Evolutionary conservation across 2,113 vertebrate species (phyloP).

Genomic region (Syngnathus scovelli): DNA sequence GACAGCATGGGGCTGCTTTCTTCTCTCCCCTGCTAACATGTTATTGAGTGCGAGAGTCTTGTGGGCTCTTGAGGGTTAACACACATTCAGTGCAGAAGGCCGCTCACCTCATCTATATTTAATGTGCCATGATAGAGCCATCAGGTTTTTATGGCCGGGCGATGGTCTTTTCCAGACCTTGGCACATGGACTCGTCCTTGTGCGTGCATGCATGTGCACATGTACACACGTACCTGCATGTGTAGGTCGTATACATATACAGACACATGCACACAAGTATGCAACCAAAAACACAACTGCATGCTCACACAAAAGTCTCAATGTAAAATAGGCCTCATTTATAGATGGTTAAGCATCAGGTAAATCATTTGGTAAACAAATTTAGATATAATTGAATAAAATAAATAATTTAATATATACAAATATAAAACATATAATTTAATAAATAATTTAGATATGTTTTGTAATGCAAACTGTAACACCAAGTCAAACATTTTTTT

Average conservation of each 20-base stretch:
- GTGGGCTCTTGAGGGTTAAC: constrained; percentile 10
- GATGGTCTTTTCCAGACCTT: constrained; percentile 32
- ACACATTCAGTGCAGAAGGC: constrained; percentile 4
- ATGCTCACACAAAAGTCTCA: not conserved
- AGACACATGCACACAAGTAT: not conserved
- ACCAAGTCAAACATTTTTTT: no score
- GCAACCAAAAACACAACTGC: not conserved
- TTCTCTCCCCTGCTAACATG: not conserved
- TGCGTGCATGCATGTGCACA: not conserved
- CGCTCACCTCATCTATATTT: constrained; percentile 27
- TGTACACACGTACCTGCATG: not conserved
- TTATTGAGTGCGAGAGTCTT: constrained; percentile 6
- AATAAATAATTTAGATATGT: constrained; percentile 22
- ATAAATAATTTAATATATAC: no score
- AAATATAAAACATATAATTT: no score
- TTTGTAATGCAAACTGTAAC: not conserved
- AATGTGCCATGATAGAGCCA: constrained; percentile 49
- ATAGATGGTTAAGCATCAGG: constrained; percentile 24
- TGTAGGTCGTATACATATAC: not conserved
- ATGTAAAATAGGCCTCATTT: no score
- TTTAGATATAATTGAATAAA: no score
- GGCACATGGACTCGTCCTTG: constrained; percentile 8
- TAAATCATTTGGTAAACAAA: not conserved
- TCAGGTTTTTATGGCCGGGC: constrained; percentile 32
- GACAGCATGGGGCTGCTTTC: not conserved